Evolutionary conservation across 2,888 invertebrate genomes (phyloP).

Genomic region (Philereme vetulata): DNA sequence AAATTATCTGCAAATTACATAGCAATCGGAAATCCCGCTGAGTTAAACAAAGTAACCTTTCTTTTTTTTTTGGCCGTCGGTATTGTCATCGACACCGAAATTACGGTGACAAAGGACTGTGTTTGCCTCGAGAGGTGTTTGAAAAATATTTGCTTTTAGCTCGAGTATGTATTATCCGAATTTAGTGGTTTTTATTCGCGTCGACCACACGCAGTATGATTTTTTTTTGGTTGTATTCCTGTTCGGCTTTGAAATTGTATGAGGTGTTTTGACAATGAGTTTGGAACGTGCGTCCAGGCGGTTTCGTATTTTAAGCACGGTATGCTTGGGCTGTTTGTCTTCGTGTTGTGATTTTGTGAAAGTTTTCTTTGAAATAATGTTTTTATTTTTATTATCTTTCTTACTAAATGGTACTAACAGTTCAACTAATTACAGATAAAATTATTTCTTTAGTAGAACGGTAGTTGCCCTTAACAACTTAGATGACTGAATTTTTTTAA

Average conservation of each 20-base stretch:
- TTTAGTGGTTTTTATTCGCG: constrained; percentile 43
- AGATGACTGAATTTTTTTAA: too few species aligned
- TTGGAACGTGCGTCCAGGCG: constrained; percentile 70
- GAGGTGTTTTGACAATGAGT: constrained; percentile 80
- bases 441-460: too few species aligned
- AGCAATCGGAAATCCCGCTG: constrained; percentile 71
- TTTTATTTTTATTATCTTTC: too few species aligned
- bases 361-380: background rate
- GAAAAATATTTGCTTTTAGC: constrained; percentile 78
- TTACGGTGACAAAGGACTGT: constrained; percentile 74
- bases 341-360: constrained; percentile 30
- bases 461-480: too few species aligned
- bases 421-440: too few species aligned
- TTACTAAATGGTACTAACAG: too few species aligned
- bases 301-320: constrained; percentile 77
- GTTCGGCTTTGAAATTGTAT: constrained; percentile 72
- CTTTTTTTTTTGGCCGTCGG: constrained; percentile 35
- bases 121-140: constrained; percentile 74
- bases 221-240: constrained; percentile 43
- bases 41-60: constrained; percentile 61
- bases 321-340: constrained; percentile 42
- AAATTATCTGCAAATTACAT: constrained; percentile 78
- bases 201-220: constrained; percentile 45
- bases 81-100: constrained; percentile 78
- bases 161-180: constrained; percentile 67